phyloP scores from a whole-genome alignment of 1,140 invertebrate species.

The Melipona quadrifasciata region DNA sequence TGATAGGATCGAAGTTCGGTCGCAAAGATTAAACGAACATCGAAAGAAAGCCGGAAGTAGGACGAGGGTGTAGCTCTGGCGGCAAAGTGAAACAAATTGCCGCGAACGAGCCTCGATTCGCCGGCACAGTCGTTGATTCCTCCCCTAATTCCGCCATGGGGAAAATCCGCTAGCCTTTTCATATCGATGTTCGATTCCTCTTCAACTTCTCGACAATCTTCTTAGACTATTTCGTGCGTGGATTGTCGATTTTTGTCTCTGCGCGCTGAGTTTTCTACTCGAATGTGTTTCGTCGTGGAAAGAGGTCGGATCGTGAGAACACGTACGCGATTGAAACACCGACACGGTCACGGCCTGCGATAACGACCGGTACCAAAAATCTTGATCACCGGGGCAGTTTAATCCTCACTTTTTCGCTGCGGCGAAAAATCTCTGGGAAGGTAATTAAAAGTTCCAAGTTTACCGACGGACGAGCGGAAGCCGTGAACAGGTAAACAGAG shows the following conservation, averaged over 20 bases:
- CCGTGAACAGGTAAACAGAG: constrained; percentile 57
- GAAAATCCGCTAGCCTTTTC: constrained; percentile 39
- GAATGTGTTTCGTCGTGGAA: background rate
- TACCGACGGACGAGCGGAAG: background rate
- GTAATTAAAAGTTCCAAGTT: constrained; percentile 64
- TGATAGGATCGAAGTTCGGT: constrained; percentile 56
- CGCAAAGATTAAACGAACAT: constrained; percentile 63
- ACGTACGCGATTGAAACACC: background rate
- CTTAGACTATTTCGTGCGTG: background rate
- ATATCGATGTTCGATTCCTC: constrained; percentile 14
- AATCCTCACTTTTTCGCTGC: constrained; percentile 32
- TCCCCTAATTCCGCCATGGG: constrained; percentile 50
- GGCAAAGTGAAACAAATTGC: constrained; percentile 69
- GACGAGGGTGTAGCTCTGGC: constrained; percentile 39
- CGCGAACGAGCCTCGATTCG: constrained; percentile 45
- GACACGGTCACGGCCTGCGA: background rate
- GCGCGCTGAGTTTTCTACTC: background rate
- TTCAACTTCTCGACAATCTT: background rate
- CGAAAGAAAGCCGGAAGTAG: constrained; percentile 58
- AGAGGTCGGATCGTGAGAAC: too few relatives aligned
- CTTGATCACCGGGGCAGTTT: constrained; percentile 56
- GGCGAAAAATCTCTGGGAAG: constrained; percentile 17
- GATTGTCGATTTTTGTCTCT: background rate
- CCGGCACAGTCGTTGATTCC: constrained; percentile 58
- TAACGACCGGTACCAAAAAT: constrained; percentile 27